Percentiles rank a stretch among this genome's conserved stretches.
Conservation (phyloP, 37 sponge, comb jelly and placozoan species). For the Agelas oroides region DNA sequence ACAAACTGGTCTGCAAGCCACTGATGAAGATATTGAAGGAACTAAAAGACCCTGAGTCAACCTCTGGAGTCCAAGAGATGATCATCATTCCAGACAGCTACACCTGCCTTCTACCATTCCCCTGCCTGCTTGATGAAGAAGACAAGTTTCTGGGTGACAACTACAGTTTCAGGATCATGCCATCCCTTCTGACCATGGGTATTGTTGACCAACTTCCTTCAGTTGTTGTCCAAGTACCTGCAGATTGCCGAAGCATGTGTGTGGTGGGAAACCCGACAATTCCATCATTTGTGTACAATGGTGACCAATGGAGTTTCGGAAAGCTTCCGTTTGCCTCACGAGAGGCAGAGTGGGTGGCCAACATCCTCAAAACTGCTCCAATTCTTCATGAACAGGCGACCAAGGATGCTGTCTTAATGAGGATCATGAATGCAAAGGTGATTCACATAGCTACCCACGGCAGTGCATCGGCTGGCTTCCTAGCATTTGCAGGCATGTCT, state of each 20-base stretch:
- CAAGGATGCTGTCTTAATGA: constrained; percentile 54
- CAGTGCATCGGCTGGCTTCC: constrained; percentile 58
- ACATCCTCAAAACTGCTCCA: constrained; percentile 55
- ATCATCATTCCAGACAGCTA: constrained; percentile 68
- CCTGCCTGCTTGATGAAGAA: constrained; percentile 39
- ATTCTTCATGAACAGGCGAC: constrained; percentile 74
- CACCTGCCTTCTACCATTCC: constrained; percentile 66
- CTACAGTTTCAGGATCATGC: constrained; percentile 53
- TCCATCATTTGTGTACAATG: constrained; percentile 55
- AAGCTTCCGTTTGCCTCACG: constrained; percentile 69
- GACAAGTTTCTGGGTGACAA: constrained; percentile 66
- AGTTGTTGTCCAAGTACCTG: constrained; percentile 11
- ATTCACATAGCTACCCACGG: constrained; percentile 84
- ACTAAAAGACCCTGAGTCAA: not conserved
- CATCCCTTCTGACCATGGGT: constrained; percentile 70
- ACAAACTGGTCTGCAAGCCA: constrained; percentile 42
- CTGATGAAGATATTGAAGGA: constrained; percentile 31
- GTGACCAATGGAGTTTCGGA: constrained; percentile 53
- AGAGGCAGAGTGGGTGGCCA: constrained; percentile 70
- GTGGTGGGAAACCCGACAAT: constrained; percentile 80
- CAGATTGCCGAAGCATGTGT: constrained; percentile 16
- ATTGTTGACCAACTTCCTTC: constrained; percentile 32
- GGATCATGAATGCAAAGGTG: constrained; percentile 64
- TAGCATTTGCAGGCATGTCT: constrained; percentile 57
- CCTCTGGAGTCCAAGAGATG: constrained; percentile 8